Evolutionary conservation across 2,113 vertebrate genomes (phyloP), one percentile per base, ranked within the genome.

Genomic region (Cairina moschata): DNA sequence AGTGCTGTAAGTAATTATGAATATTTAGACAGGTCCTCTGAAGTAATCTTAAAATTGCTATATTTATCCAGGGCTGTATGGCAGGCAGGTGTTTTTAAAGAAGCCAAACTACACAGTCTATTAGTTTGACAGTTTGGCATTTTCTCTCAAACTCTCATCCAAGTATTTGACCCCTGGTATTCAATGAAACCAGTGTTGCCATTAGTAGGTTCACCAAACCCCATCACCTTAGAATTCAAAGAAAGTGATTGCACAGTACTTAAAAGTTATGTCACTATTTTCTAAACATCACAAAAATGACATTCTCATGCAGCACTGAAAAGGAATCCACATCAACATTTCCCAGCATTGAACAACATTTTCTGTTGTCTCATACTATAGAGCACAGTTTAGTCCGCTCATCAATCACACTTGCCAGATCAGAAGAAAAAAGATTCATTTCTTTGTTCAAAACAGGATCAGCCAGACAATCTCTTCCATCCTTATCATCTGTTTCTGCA

Each of bases 1-100:
- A 96, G 95, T 94, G 96, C 96, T 97, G 98, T 97, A 97, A 97
- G 97, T 96, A 98, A 98, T 98, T 98, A 97, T 3, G 86, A 94
- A 93, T 81, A 93, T 90, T 96, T 86, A 82, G 86, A 95, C 88
- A 96, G 92, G 90, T 93, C 81, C 80, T 93, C 76, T 96, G 93
- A 96, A 78, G 78, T 96, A 83, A 94, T 96, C 95, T 97, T 88
- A 95, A 97, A 96, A 97, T 94, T 77, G 87, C 56, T 74, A 18
- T 94, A 94, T 96, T 91, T 95, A 95, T 97, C 69, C 86, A 88
- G 9, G 63, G 65, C 79, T 94, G 59, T 93, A 94, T 91, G 90
- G 90, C 62, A 93, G 88, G 95, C 96, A 98, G 97, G 97, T 98
- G 97, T 97, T 97, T 93, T 91, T 89, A 91, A 97, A 63, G 86